Base-by-base conservation (phyloP, 2,797 vertebrate species). In the Pogonophryne albipinna region DNA sequence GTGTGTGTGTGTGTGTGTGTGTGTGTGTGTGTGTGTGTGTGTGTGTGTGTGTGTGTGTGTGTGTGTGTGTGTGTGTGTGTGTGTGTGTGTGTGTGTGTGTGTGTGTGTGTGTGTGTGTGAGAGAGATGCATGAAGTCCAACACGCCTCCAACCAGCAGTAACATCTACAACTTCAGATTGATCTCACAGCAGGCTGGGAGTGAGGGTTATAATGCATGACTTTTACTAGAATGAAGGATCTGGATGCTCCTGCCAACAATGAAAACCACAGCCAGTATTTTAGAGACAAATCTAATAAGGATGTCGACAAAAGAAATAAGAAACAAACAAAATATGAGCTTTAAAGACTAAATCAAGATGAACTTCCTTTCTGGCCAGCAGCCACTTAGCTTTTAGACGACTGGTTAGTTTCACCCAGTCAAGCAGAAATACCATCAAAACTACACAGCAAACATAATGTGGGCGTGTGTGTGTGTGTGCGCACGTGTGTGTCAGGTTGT, bases 351-450 rank as follows among this genome's bases (percentile, higher is more conserved):
- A 10, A 11, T 56, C 20, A 10, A 60, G 49, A 41, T 52, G 46
- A 53, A 58, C 16, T 52, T 31, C 17, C 38, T 62, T 12, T 17
- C 38, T 58, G 19, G 51, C 34, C 45, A 41, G 31, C 46, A 62
- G 73, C 67, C 57, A 63, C 62, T 23, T 56, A 66, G 20, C 49
- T 56, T 5, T 58, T 19, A 56, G 50, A 69, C 13, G 42, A 72
- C 69, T 44, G 47, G 16, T 80, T 77, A 53, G 45, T 62, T 83
- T 78, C 17, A 51, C 58, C 50, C 79, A 79, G 60, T 72, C 51
- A 12, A 52, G 79, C 81, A 82, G 83, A 87, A 84, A 76, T 16
- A 51, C 65, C 76, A 79, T 65, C 50, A 53, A 65, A 78, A 63
- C 76, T 61, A 55, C 77, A 76, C 55, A 61, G 41, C 68, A 67